Conservation (phyloP, 2,797 vertebrate genomes). For the Harpagifer antarcticus region DNA sequence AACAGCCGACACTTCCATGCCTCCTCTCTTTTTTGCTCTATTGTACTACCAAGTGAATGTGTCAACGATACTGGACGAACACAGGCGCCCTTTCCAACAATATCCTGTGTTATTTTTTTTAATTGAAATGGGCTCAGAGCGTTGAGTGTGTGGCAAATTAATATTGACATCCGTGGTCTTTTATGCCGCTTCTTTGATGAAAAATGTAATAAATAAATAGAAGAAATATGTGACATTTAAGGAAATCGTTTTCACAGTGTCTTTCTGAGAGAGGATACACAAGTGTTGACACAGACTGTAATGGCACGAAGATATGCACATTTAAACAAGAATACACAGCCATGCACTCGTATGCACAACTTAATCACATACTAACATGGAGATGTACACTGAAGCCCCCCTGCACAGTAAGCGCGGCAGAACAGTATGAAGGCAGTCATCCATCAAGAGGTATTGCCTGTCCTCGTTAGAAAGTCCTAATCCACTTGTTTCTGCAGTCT, state of each 20-base stretch:
- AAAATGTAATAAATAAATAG: constrained; percentile 1
- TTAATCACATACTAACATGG: constrained; percentile 34
- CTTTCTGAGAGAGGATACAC: constrained; percentile 9
- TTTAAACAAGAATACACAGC: constrained; percentile 27
- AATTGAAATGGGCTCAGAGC: constrained; percentile 22
- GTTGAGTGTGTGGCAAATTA: constrained; percentile 42
- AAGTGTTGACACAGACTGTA: constrained; percentile 33
- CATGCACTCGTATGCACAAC: constrained; percentile 26
- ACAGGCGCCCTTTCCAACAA: constrained; percentile 43
- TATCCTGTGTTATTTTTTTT: constrained; percentile 31
- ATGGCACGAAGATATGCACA: constrained; percentile 23
- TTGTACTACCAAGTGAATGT: constrained; percentile 65
- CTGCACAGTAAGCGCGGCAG: constrained; percentile 35
- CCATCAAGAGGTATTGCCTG: constrained; percentile 82
- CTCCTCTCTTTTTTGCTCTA: constrained; percentile 62
- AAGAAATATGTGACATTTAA: constrained; percentile 44
- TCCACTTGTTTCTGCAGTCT: constrained; percentile 82
- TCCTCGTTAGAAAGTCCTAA: constrained; percentile 84
- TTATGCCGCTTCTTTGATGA: constrained; percentile 26
- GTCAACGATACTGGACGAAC: constrained; percentile 55
- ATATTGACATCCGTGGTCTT: constrained; percentile 45
- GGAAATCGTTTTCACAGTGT: constrained; percentile 45
- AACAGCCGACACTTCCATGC: constrained; percentile 65
- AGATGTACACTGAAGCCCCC: constrained; percentile 22
- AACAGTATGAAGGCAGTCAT: constrained; percentile 77